A percentile compares a stretch with the other conserved stretches of the same genome.
phyloP scores from a whole-genome alignment of 2,113 vertebrate genomes.

The Pungitius pungitius region DNA sequence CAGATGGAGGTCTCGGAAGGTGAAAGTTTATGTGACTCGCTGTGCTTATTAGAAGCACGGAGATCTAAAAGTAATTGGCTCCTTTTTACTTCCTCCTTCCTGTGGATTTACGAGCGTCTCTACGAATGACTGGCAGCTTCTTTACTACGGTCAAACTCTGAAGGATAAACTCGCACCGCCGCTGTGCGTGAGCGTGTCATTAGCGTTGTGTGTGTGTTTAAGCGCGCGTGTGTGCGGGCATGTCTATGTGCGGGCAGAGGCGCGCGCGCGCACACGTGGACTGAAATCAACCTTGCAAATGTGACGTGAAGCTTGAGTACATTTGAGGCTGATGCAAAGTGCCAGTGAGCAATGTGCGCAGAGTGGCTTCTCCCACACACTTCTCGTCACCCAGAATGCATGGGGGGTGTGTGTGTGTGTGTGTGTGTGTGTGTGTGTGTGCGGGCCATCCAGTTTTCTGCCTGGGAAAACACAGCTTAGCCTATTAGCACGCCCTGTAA shows the following conservation, averaged over 20 bases:
- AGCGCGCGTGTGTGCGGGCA: slow-evolving; percentile 10
- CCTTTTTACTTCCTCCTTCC: slow-evolving; percentile 74
- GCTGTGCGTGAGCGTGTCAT: slow-evolving; percentile 27
- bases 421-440: slow-evolving; percentile 78
- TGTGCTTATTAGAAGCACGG: slow-evolving; percentile 74
- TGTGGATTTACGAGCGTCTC: slow-evolving; percentile 74
- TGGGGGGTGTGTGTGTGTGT: slow-evolving; percentile 75
- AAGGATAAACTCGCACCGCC: slow-evolving; percentile 65
- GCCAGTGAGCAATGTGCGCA: slow-evolving; percentile 85
- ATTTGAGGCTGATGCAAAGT: slow-evolving; percentile 92
- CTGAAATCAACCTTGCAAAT: slow-evolving; percentile 88
- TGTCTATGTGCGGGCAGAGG: slow-evolving; percentile 27
- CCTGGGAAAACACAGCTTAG: slow-evolving; percentile 71
- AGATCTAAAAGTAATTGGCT: slow-evolving; percentile 80
- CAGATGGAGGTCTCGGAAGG: slow-evolving; percentile 70
- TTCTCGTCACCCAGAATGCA: slow-evolving; percentile 87
- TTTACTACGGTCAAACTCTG: slow-evolving; percentile 78
- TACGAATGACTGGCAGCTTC: slow-evolving; percentile 78
- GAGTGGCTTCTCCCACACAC: slow-evolving; percentile 85
- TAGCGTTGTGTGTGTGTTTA: background rate
- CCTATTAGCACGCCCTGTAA: slow-evolving; percentile 74
- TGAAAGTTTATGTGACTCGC: slow-evolving; percentile 79
- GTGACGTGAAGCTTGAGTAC: slow-evolving; percentile 90
- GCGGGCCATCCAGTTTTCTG: slow-evolving; percentile 73
- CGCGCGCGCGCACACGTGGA: slow-evolving; percentile 72